These are phyloP conservation scores for Agapornis roseicollis DNA, from an alignment of 2,113 vertebrate genomes.

Conservation along the genomic window DNA sequence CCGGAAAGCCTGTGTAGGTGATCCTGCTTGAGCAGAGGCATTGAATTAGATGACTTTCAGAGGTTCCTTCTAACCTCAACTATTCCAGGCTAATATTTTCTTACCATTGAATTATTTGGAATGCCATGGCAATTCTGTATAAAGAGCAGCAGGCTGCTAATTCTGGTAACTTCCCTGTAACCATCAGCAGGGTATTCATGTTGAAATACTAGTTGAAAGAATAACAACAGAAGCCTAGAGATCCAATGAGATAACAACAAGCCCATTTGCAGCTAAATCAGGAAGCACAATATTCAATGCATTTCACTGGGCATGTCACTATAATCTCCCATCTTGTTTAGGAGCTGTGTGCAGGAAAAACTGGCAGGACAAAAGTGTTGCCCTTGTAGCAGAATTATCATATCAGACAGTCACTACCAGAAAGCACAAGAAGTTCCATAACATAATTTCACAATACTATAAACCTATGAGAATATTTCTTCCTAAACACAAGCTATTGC, in stretches of 20 bases:
- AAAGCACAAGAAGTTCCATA: neutral
- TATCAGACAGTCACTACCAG: neutral
- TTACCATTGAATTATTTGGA: conserved; percentile 4
- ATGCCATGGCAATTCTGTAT: neutral
- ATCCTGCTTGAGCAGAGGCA: neutral
- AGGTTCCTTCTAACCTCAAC: neutral
- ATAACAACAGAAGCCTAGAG: neutral
- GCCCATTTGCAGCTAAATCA: neutral
- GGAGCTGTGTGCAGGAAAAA: neutral
- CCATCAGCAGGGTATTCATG: conserved; percentile 2
- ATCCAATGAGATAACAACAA: neutral
- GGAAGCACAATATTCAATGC: neutral
- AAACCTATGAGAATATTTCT: neutral
- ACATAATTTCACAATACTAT: neutral
- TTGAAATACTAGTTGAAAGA: neutral
- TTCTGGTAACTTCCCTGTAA: neutral
- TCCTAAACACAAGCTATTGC: neutral
- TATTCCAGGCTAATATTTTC: neutral
- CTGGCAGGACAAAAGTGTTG: neutral
- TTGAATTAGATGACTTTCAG: neutral
- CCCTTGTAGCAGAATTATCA: neutral
- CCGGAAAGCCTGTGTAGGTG: neutral
- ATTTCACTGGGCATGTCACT: neutral
- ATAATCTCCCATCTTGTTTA: neutral
- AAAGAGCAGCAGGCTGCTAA: neutral